These are phyloP conservation scores for Noctua janthe DNA, from an alignment of 2,888 invertebrate species.

Conservation along the genomic window DNA sequence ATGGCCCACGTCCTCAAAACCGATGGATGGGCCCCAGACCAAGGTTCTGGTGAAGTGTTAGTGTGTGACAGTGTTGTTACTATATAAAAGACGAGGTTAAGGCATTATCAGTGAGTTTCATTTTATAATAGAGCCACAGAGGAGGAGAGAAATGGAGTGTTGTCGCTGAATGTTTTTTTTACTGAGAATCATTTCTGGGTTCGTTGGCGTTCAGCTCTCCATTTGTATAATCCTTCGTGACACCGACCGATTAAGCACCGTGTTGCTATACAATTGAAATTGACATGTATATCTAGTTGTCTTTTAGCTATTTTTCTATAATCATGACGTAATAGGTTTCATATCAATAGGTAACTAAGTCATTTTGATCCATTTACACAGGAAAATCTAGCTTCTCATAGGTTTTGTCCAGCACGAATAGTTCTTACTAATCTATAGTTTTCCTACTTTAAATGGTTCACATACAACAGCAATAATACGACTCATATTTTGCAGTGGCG, in stretches of 20 bases:
- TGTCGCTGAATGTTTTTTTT: background rate
- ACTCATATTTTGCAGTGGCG: slow-evolving; percentile 5
- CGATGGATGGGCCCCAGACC: slow-evolving; percentile 84
- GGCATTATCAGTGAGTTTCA: slow-evolving; percentile 61
- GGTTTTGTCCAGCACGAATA: slow-evolving; percentile 9
- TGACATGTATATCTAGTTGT: slow-evolving; percentile 25
- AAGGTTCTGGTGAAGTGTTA: slow-evolving; percentile 84
- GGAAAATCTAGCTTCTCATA: slow-evolving; percentile 1
- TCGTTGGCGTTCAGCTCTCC: slow-evolving; percentile 12
- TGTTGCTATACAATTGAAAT: background rate
- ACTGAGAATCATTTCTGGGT: slow-evolving; percentile 12
- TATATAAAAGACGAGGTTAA: slow-evolving; percentile 52
- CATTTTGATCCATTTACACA: slow-evolving; percentile 40
- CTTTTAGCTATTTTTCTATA: slow-evolving; percentile 3
- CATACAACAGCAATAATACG: background rate
- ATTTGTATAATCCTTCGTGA: slow-evolving; percentile 24
- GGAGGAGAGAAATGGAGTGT: slow-evolving; percentile 18
- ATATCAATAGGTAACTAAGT: slow-evolving; percentile 42
- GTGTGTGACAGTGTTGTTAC: slow-evolving; percentile 64
- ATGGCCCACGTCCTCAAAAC: slow-evolving; percentile 81
- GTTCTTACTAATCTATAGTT: background rate
- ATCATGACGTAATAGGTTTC: slow-evolving; percentile 26
- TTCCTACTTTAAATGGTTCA: background rate
- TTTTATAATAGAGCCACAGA: slow-evolving; percentile 49
- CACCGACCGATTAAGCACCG: slow-evolving; percentile 19